These are phyloP conservation scores for Chlorodrepanis virens DNA, from an alignment of 2,113 vertebrate genomes.

Conservation along the genomic window DNA sequence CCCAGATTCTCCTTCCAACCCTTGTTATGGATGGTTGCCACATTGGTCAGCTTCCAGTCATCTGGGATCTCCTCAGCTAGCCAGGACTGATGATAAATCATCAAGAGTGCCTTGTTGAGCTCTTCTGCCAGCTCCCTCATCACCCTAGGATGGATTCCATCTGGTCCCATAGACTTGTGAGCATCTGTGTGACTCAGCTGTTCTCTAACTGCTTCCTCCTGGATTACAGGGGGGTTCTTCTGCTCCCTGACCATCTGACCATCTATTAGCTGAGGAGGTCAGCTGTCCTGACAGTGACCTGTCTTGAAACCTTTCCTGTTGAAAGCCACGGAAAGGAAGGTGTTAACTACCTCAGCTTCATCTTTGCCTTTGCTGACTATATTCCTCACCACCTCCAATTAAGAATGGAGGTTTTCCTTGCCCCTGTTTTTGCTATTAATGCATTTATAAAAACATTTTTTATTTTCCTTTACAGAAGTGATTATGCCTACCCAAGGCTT, in stretches of 20 bases:
- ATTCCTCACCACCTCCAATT: fast-evolving
- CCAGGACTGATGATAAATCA: not conserved
- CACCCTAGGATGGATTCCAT: not conserved
- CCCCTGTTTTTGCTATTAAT: not conserved
- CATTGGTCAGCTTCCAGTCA: not conserved
- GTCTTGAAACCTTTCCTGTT: not conserved
- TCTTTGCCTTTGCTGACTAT: not conserved
- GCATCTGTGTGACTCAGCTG: not conserved
- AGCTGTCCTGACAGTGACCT: not conserved
- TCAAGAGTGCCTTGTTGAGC: fast-evolving
- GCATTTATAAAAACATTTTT: not conserved
- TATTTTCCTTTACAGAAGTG: not conserved
- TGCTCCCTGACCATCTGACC: not conserved
- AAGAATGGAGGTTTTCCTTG: not conserved
- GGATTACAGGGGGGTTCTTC: not conserved
- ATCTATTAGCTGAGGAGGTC: not conserved
- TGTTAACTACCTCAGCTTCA: not conserved
- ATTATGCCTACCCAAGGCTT: not conserved
- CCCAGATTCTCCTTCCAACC: not conserved
- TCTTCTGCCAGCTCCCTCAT: not conserved
- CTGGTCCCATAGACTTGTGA: not conserved
- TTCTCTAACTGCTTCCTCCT: not conserved
- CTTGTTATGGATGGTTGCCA: not conserved
- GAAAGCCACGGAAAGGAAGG: not conserved
- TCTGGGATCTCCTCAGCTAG: not conserved